phyloP scores from a whole-genome alignment of 2,888 invertebrate species.

The Anorthoa munda region DNA sequence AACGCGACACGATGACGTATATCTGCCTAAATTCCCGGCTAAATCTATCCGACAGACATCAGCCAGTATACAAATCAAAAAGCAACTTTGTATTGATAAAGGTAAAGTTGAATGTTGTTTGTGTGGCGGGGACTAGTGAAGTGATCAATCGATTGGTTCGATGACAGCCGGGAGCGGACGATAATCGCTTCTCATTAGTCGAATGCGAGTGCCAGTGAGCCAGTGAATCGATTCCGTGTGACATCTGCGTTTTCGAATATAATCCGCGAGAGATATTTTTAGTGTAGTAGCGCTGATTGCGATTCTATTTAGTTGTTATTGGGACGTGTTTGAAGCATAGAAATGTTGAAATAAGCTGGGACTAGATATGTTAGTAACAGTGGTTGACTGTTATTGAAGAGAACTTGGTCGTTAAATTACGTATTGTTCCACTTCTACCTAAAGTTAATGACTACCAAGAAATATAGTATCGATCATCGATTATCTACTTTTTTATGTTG shows the following conservation, averaged over 20 bases:
- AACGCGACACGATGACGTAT: conserved; percentile 79
- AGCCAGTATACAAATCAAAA: conserved; percentile 62
- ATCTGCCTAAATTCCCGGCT: conserved; percentile 81
- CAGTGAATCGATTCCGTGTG: conserved; percentile 76
- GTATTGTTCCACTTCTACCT: too few relatives aligned
- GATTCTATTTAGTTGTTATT: conserved; percentile 52
- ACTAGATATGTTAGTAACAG: neutral
- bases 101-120: conserved; percentile 60
- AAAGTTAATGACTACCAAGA: too few relatives aligned
- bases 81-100: conserved; percentile 31
- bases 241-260: conserved; percentile 72
- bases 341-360: neutral
- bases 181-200: conserved; percentile 86
- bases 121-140: conserved; percentile 47
- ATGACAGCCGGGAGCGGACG: conserved; percentile 83
- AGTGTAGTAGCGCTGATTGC: conserved; percentile 63
- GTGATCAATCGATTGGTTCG: conserved; percentile 81
- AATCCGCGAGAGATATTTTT: conserved; percentile 67
- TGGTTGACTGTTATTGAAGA: neutral
- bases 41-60: conserved; percentile 84
- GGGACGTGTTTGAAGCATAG: neutral
- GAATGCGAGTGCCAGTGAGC: conserved; percentile 65
- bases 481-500: too few relatives aligned
- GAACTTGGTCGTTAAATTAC: too few relatives aligned
- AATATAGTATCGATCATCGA: too few relatives aligned